Conservation (phyloP, 2,113 vertebrate genomes). For the Sander vitreus region DNA sequence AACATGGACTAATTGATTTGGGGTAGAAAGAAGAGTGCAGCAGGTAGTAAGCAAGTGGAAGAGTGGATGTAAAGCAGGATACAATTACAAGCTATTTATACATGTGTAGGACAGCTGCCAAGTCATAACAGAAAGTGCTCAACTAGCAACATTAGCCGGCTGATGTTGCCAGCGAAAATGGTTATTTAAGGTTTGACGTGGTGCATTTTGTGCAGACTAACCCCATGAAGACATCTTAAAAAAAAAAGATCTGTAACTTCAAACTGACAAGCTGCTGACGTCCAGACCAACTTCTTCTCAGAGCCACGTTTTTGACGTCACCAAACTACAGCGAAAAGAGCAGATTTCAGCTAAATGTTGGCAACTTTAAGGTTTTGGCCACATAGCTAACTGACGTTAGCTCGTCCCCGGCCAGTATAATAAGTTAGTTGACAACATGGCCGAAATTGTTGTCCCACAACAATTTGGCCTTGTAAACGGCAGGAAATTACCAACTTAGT, state of each 20-base stretch:
- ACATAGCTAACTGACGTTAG: not conserved
- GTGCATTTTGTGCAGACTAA: not conserved
- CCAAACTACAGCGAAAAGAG: not conserved
- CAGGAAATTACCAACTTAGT: constrained; percentile 16
- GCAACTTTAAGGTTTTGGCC: not conserved
- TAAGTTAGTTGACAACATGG: constrained; percentile 14
- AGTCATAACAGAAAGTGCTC: constrained; percentile 57
- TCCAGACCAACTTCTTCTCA: not conserved
- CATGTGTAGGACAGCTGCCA: constrained; percentile 64
- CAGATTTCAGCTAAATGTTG: not conserved
- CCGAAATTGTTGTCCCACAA: not conserved
- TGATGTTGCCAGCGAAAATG: constrained; percentile 12
- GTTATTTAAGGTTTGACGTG: not conserved
- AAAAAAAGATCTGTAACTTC: not conserved
- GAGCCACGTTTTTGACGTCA: constrained; percentile 37
- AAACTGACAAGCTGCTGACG: not conserved
- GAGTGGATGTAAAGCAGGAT: constrained; percentile 65
- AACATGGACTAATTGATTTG: constrained; percentile 12
- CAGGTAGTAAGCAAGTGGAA: constrained; percentile 32
- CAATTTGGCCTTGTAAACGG: not conserved
- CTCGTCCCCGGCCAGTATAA: not conserved
- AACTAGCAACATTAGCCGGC: constrained; percentile 39
- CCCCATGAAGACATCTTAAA: not conserved
- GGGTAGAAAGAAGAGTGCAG: not conserved
- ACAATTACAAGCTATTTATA: constrained; percentile 86